Percentiles rank a stretch among this genome's conserved stretches.
phyloP scores from a whole-genome alignment of 2,888 invertebrate genomes.

The Epiperipatus broadwayi region DNA sequence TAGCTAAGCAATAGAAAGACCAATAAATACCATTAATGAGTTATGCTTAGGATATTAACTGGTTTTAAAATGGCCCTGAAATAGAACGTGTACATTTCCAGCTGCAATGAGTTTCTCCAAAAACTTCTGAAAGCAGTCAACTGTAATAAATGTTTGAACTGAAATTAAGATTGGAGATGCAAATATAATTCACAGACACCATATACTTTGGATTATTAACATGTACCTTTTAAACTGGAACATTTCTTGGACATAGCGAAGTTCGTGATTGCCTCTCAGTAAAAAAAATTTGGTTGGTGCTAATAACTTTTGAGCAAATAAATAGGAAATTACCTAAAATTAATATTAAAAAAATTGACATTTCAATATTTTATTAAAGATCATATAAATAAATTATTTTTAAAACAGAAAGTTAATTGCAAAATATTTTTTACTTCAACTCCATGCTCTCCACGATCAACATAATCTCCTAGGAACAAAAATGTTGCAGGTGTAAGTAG shows the following conservation, averaged over 20 bases:
- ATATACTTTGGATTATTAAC: too few relatives aligned
- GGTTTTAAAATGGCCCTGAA: too few relatives aligned
- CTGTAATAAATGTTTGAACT: too few relatives aligned
- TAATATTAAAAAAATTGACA: constrained; percentile 6
- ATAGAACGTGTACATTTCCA: too few relatives aligned
- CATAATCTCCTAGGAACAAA: constrained; percentile 55
- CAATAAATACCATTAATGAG: too few relatives aligned
- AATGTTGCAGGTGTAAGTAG: constrained; percentile 42
- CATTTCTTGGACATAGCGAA: constrained; percentile 49
- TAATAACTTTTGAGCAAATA: constrained; percentile 48
- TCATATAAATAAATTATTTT: constrained; percentile 6
- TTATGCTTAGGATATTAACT: too few relatives aligned
- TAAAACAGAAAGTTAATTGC: background rate
- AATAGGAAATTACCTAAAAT: constrained; percentile 41
- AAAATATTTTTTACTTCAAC: constrained; percentile 33
- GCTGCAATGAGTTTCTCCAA: too few relatives aligned
- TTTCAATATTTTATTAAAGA: constrained; percentile 5
- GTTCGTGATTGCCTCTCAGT: constrained; percentile 54
- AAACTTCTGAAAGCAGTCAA: too few relatives aligned
- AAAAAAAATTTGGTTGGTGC: constrained; percentile 42
- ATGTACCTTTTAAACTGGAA: constrained; percentile 47
- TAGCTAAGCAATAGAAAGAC: too few relatives aligned
- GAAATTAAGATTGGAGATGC: too few relatives aligned
- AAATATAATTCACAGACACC: too few relatives aligned
- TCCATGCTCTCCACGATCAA: constrained; percentile 48